Percentiles rank a stretch among this genome's conserved stretches.
Conservation (phyloP, 2,888 invertebrate species). For the Coecobrya sp. region DNA sequence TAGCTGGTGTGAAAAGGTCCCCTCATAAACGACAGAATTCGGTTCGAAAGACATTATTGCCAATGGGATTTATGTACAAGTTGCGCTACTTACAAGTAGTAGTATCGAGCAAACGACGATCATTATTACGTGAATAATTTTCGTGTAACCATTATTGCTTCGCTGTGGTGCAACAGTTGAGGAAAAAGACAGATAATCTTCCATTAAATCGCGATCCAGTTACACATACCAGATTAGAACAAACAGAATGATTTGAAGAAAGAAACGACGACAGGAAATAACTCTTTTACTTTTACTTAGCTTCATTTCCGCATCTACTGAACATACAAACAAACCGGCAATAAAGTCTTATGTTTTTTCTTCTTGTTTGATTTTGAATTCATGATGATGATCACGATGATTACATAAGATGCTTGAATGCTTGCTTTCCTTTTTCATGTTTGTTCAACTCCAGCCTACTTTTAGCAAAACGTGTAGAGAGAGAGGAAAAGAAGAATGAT, state of each 20-base stretch:
- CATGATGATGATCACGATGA: not conserved
- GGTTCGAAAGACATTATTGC: not conserved
- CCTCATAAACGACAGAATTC: not conserved
- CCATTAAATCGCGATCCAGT: slow-evolving; percentile 52
- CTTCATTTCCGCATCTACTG: slow-evolving; percentile 67
- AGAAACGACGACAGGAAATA: slow-evolving; percentile 57
- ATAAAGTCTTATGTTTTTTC: slow-evolving; percentile 32
- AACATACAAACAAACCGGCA: slow-evolving; percentile 61
- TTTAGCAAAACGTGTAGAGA: not conserved
- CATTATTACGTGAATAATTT: slow-evolving; percentile 18
- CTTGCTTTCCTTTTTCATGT: not conserved
- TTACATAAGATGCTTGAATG: not conserved
- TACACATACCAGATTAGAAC: not conserved
- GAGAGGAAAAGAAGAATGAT: slow-evolving; percentile 33
- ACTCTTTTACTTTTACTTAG: slow-evolving; percentile 42
- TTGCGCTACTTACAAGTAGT: not conserved
- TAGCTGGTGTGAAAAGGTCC: not conserved
- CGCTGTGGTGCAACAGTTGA: not conserved
- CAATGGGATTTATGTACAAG: not conserved
- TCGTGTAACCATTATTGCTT: slow-evolving; percentile 16
- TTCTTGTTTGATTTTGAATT: slow-evolving; percentile 17
- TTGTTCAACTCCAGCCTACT: slow-evolving; percentile 49
- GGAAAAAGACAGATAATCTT: slow-evolving; percentile 33
- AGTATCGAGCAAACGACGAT: no score
- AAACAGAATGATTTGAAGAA: slow-evolving; percentile 41